These are phyloP conservation scores for Perdita meconis DNA, from an alignment of 2,888 invertebrate genomes.

Conservation along the genomic window DNA sequence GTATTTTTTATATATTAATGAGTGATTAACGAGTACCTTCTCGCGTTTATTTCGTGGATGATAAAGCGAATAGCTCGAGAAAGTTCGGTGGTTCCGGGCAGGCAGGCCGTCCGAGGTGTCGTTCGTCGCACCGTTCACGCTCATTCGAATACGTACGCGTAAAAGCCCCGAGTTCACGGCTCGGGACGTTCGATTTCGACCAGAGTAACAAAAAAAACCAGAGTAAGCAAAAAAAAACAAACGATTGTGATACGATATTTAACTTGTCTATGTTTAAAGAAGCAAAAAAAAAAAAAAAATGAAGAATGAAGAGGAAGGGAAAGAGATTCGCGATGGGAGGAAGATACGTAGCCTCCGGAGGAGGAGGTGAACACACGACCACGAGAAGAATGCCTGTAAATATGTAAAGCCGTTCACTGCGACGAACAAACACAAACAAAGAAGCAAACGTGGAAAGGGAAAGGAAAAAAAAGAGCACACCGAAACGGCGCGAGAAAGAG, in stretches of 20 bases:
- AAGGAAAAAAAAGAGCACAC: slow-evolving; percentile 27
- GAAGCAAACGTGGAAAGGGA: slow-evolving; percentile 10
- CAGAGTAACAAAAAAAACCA: slow-evolving; percentile 72
- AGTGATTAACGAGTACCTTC: slow-evolving; percentile 52
- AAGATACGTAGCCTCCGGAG: slow-evolving; percentile 64
- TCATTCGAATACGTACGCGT: slow-evolving; percentile 63
- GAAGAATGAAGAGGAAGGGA: slow-evolving; percentile 5
- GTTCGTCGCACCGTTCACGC: slow-evolving; percentile 38
- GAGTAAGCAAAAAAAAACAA: slow-evolving; percentile 29
- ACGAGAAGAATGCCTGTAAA: slow-evolving; percentile 78
- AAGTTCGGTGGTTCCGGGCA: slow-evolving; percentile 49
- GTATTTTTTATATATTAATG: slow-evolving; percentile 69
- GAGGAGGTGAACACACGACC: slow-evolving; percentile 68
- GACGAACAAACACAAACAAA: slow-evolving; percentile 28
- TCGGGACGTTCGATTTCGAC: slow-evolving; percentile 83
- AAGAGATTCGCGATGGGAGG: slow-evolving; percentile 37
- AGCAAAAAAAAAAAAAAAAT: slow-evolving; percentile 61
- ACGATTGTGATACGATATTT: slow-evolving; percentile 84
- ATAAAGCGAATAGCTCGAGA: slow-evolving; percentile 59
- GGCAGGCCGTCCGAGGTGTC: slow-evolving; percentile 59
- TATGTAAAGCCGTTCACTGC: slow-evolving; percentile 76
- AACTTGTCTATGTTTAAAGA: slow-evolving; percentile 83
- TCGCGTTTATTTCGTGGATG: slow-evolving; percentile 64
- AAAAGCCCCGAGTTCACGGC: slow-evolving; percentile 76
- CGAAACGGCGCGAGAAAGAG: slow-evolving; percentile 48